Conservation (phyloP, 2,113 vertebrate genomes). For the Mormoops blainvillei region DNA sequence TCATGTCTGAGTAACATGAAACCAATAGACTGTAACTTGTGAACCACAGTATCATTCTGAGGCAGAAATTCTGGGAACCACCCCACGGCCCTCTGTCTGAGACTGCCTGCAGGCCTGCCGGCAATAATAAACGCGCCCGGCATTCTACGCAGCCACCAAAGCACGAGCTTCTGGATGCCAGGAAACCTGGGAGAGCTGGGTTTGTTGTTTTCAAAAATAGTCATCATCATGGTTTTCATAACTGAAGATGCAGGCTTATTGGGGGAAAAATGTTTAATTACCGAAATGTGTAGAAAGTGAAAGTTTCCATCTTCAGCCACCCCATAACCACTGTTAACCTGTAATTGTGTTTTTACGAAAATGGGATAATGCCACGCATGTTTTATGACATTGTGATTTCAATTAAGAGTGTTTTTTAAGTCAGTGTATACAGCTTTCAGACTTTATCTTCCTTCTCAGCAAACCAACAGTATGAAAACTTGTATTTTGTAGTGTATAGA, state of each 20-base stretch:
- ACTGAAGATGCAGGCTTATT: background rate
- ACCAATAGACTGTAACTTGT: background rate
- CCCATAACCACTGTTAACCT: background rate
- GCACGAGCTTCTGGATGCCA: background rate
- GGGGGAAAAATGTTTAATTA: background rate
- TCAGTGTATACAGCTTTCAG: background rate
- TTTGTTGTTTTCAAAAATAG: constrained; percentile 13
- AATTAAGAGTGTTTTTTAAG: background rate
- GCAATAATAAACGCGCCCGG: background rate
- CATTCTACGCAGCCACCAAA: background rate
- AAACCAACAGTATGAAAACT: background rate
- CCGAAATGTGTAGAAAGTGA: background rate
- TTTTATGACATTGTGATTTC: background rate
- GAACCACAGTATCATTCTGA: background rate
- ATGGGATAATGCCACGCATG: background rate
- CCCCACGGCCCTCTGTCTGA: background rate
- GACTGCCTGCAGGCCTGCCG: background rate
- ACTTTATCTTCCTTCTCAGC: background rate
- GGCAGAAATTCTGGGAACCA: constrained; percentile 14
- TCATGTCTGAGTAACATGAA: constrained; percentile 13
- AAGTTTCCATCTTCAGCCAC: background rate
- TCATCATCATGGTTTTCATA: background rate
- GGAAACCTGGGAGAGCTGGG: background rate
- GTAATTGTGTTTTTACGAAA: background rate
- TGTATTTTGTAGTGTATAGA: background rate